Conservation (phyloP, 2,888 invertebrate genomes). For the Drosophila niveifrons region DNA sequence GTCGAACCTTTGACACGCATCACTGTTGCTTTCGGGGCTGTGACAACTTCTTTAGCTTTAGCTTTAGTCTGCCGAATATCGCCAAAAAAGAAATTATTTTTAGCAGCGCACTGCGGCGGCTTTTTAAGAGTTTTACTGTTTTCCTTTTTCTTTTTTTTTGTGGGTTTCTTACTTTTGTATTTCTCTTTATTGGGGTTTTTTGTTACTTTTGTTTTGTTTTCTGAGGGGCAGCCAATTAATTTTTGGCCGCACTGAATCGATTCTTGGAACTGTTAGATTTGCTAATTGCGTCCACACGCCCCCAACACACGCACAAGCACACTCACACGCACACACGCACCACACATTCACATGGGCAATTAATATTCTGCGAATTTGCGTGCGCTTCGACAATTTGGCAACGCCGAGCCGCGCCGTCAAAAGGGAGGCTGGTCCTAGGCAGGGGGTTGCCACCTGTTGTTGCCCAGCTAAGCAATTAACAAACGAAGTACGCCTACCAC, state of each 20-base stretch:
- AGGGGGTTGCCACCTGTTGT: conserved; percentile 71
- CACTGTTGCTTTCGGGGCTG: conserved; percentile 37
- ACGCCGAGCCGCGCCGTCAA: conserved; percentile 25
- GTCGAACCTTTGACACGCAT: conserved; percentile 81
- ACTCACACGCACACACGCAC: background rate
- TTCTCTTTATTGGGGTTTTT: conserved; percentile 19
- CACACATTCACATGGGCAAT: conserved; percentile 56
- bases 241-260: conserved; percentile 71
- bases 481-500: conserved; percentile 21
- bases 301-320: conserved; percentile 17
- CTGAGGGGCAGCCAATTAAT: conserved; percentile 70
- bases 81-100: conserved; percentile 54
- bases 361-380: conserved; percentile 72
- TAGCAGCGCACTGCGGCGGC: conserved; percentile 51
- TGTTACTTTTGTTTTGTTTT: conserved; percentile 43
- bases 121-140: conserved; percentile 29
- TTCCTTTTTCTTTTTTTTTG: conserved; percentile 25
- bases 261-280: conserved; percentile 82
- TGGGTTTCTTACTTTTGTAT: conserved; percentile 14
- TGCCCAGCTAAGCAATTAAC: conserved; percentile 65
- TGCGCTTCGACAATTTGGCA: conserved; percentile 61
- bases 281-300: conserved; percentile 76
- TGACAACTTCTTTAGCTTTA: conserved; percentile 59
- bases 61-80: conserved; percentile 31
- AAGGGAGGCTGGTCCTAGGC: conserved; percentile 8